Evolutionary conservation across 2,797 vertebrate genomes (phyloP).

Genomic region (Iguana delicatissima): DNA sequence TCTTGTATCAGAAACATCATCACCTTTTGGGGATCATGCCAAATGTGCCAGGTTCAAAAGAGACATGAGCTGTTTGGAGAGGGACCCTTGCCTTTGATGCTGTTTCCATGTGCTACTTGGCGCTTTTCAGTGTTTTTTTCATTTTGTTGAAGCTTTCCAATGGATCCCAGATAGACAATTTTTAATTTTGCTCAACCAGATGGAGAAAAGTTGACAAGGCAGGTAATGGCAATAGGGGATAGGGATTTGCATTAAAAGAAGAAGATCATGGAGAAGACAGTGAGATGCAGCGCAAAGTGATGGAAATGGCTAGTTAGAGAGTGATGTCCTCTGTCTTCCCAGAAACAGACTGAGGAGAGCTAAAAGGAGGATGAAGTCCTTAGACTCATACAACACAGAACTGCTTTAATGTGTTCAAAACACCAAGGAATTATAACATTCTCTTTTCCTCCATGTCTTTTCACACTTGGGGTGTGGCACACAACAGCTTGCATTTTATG

Average conservation of each 20-base stretch:
- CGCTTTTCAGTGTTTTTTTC: constrained; percentile 68
- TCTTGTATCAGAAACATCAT: constrained; percentile 49
- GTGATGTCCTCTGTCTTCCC: constrained; percentile 18
- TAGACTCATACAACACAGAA: constrained; percentile 18
- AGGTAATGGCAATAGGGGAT: neutral
- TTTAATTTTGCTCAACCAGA: neutral
- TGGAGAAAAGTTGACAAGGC: constrained; percentile 35
- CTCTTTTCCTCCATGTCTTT: constrained; percentile 25
- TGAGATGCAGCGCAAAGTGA: neutral
- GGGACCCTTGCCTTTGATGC: constrained; percentile 55
- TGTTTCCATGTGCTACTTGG: constrained; percentile 66
- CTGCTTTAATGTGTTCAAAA: constrained; percentile 29
- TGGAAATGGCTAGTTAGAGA: constrained; percentile 28
- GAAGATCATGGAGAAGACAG: constrained; percentile 19
- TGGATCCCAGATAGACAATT: constrained; percentile 64
- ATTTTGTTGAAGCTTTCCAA: constrained; percentile 73
- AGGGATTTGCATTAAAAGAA: constrained; percentile 27
- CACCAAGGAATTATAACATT: neutral
- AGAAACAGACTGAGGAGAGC: constrained; percentile 13
- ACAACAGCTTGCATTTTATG: constrained; percentile 33
- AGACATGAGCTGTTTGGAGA: constrained; percentile 57
- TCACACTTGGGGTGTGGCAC: neutral
- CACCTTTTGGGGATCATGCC: constrained; percentile 55
- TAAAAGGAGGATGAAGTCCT: constrained; percentile 19
- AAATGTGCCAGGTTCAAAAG: constrained; percentile 51